Conservation (phyloP, 2,113 vertebrate genomes). For the Epinephelus cyanopodus region DNA sequence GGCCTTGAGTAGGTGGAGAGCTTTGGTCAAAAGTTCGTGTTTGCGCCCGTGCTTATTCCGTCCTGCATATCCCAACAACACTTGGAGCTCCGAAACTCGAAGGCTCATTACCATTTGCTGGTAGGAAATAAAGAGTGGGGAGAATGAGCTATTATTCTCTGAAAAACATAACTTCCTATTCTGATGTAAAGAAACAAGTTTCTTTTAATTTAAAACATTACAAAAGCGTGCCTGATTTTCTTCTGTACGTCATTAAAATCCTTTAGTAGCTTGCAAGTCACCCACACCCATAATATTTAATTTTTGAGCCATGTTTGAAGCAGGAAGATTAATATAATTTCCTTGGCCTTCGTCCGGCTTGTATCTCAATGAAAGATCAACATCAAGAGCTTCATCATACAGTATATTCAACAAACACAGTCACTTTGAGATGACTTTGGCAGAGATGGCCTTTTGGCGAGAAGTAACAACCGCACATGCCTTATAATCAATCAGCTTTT, state of each 20-base stretch:
- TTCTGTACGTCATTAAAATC: background rate
- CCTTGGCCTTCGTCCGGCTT: background rate
- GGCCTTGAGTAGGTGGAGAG: conserved; percentile 96
- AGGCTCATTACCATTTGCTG: conserved; percentile 99
- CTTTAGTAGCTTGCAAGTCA: background rate
- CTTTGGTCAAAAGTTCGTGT: conserved; percentile 99
- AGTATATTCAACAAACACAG: conserved; percentile 21
- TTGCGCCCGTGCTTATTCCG: conserved; percentile 99
- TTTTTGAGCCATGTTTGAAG: conserved; percentile 1
- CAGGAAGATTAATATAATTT: background rate
- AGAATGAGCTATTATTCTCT: conserved; percentile 45
- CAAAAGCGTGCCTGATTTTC: background rate
- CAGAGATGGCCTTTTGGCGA: background rate
- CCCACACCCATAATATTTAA: conserved; percentile 6
- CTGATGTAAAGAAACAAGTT: background rate
- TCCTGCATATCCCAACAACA: conserved; percentile 98
- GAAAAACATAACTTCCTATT: background rate
- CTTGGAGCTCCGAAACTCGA: conserved; percentile 98
- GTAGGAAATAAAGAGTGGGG: conserved; percentile 49
- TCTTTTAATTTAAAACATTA: conserved; percentile 8
- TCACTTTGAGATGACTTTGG: conserved; percentile 6
- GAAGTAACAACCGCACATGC: background rate
- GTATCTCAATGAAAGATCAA: background rate
- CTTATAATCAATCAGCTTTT: background rate
- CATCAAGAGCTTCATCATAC: background rate